Evolutionary conservation across 2,888 invertebrate species (phyloP), one percentile per base, ranked within the genome.

Genomic region (Mimas tiliae): DNA sequence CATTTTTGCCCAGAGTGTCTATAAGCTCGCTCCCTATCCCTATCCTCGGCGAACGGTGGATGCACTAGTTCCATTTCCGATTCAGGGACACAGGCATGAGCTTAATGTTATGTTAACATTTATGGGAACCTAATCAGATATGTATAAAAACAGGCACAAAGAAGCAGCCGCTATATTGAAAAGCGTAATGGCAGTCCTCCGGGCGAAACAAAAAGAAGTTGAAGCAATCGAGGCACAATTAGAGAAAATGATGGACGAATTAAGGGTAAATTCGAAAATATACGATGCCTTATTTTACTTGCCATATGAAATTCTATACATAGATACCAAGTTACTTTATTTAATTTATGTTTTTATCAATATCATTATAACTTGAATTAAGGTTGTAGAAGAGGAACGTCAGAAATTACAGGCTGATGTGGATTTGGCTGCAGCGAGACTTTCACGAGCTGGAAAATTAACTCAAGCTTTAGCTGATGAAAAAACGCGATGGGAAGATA

Each of bases 391-490:
- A 71, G 94, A 94, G 14, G 96, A 96, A 65, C 94, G 97, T n/a
- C 90, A 95, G 0, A 97, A 96, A 82, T 96, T 98, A 76, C 96
- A 96, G 77, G 95, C 95, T 14, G 96, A 96, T 45, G 97, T 98
- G 69, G 95, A 96, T 73, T 85, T 97, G 58, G 97, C 97, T 0
- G 96, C 96, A 8, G 95, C 96, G 0, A 94, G 98, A 62, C 91
- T 98, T 19, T 95, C 95, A 69, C 94, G 98, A 67, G 98, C 98
- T 0, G 97, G 97, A 0, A 95, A 97, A 70, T 92, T 98, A 14
- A 98, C 98, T 9, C 96, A 97, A 42, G 98, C 98, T 0, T 90
- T 98, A 9, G 96, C 96, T 0, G 98, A 98, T 80, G 98, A 98
- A 85, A 96, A 97, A 87, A 92, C 96, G 1, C 94, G 98, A 65